Evolutionary conservation across 1,140 invertebrate species (phyloP), one percentile per base, ranked within the genome.

Genomic region (Nasonia giraulti): DNA sequence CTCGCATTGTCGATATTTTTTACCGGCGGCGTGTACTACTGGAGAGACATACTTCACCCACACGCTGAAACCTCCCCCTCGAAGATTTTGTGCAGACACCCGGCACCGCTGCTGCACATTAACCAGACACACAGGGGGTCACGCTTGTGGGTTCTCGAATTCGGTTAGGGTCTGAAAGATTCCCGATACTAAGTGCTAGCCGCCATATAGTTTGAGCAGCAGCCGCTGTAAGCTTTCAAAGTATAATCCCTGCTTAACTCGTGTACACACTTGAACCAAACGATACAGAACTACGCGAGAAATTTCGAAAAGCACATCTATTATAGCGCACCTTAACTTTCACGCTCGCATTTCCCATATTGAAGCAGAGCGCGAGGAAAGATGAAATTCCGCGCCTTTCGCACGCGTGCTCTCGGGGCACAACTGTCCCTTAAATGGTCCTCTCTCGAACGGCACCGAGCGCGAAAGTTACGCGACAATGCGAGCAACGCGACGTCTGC

Each of bases 361-460:
- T 37, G 5, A 37, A 50, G 47, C 11, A 14, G 47, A 12, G 1
- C 50, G 47, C 73, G 71, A 55, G 27, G n/a, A 31, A 50, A 76
- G 81, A 83, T 80, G 80, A 55, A 78, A 83, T 62, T 37, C 10
- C 12, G 33, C 7, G 62, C 8, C 20, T 20, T 14, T 47, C 71
- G 75, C 75, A n/a, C 40, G 75, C 31, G 44, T 27, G 27, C 27
- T 27, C 68, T 23, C 33, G 17, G n/a, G 17, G 11, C 37, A 1
- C 20, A 44, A 0, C 20, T 66, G 23, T 80, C 83, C 83, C 76
- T 84, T 84, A 84, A 84, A 84, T 44, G 83, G 83, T 55, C 44
- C 7, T 23, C 7, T 23, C 37, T 17, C 69, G 17, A 62, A 62
- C 47, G 44, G 47, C 12, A 5, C 12, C 4, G n/a, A 27, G 44